Evolutionary conservation across 2,888 invertebrate genomes (phyloP).

Genomic region (Spicauda simplicius): DNA sequence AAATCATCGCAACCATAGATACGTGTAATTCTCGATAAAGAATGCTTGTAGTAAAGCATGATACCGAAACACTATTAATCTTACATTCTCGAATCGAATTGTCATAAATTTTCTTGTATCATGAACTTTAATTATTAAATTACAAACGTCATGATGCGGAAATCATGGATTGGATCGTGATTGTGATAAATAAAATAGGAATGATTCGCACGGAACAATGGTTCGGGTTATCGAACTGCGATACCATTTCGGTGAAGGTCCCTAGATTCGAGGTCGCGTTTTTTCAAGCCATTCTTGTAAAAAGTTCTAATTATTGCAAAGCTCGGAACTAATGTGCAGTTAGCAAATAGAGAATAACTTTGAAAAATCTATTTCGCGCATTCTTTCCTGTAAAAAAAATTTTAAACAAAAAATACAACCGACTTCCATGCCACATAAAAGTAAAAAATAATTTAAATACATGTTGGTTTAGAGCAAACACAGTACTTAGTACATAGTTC

Average conservation of each 20-base stretch:
- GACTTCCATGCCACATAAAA: no score
- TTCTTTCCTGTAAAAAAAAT: no score
- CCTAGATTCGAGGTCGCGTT: slow-evolving; percentile 69
- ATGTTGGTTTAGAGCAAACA: no score
- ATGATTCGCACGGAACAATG: slow-evolving; percentile 75
- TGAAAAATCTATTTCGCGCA: background rate
- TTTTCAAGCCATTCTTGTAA: slow-evolving; percentile 45
- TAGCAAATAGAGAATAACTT: background rate
- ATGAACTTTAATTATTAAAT: slow-evolving; percentile 72
- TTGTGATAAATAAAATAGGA: slow-evolving; percentile 73
- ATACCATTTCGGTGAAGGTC: slow-evolving; percentile 82
- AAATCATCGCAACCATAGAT: background rate
- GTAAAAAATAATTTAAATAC: no score
- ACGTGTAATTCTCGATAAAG: no score
- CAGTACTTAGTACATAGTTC: no score
- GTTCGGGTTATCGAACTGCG: slow-evolving; percentile 72
- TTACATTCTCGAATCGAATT: slow-evolving; percentile 45
- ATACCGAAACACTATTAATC: slow-evolving; percentile 52
- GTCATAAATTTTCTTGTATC: slow-evolving; percentile 62
- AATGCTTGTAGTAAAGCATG: no score
- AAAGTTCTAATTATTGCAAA: slow-evolving; percentile 40
- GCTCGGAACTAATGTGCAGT: slow-evolving; percentile 12
- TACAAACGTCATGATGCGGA: slow-evolving; percentile 75
- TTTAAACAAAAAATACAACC: no score
- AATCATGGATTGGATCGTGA: slow-evolving; percentile 73